A percentile compares a stretch with the other conserved stretches of the same genome.
Evolutionary conservation across 2,888 invertebrate species (phyloP).

Genomic region (Hylaea fasciaria): DNA sequence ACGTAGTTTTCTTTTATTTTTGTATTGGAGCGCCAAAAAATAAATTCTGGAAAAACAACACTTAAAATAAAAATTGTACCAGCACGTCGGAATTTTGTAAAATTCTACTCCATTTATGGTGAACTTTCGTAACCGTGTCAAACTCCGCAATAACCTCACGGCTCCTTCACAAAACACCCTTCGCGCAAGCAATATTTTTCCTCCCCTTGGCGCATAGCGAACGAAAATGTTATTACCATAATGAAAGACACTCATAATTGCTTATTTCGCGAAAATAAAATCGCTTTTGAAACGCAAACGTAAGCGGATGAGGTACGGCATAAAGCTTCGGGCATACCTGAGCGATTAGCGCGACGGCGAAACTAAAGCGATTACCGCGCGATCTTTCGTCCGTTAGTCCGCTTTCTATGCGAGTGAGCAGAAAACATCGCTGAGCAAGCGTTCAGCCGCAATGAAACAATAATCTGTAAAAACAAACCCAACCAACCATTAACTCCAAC

Average conservation of each 20-base stretch:
- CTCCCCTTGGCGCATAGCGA: constrained; percentile 19
- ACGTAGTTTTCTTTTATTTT: too few relatives aligned
- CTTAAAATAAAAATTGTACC: too few relatives aligned
- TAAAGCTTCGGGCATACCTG: constrained; percentile 7
- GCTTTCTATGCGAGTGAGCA: too few relatives aligned
- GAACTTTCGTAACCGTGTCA: neutral
- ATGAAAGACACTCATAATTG: constrained; percentile 40
- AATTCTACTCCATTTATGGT: too few relatives aligned
- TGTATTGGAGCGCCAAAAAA: too few relatives aligned
- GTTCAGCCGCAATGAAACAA: neutral
- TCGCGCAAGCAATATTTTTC: constrained; percentile 22
- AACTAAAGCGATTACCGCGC: constrained; percentile 20
- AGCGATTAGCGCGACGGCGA: constrained; percentile 20
- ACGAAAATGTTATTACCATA: constrained; percentile 33
- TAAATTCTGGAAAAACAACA: too few relatives aligned
- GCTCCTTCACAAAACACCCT: constrained; percentile 10
- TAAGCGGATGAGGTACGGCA: constrained; percentile 43
- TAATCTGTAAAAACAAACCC: too few relatives aligned
- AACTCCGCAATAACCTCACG: constrained; percentile 2
- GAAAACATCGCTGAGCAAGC: too few relatives aligned
- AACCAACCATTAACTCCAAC: too few relatives aligned
- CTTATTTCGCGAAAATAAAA: constrained; percentile 46
- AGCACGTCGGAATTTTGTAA: too few relatives aligned
- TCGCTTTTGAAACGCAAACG: constrained; percentile 45
- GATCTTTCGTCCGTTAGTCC: neutral